Conservation (phyloP, 2,797 vertebrate genomes). For the Coregonus suidteri region DNA sequence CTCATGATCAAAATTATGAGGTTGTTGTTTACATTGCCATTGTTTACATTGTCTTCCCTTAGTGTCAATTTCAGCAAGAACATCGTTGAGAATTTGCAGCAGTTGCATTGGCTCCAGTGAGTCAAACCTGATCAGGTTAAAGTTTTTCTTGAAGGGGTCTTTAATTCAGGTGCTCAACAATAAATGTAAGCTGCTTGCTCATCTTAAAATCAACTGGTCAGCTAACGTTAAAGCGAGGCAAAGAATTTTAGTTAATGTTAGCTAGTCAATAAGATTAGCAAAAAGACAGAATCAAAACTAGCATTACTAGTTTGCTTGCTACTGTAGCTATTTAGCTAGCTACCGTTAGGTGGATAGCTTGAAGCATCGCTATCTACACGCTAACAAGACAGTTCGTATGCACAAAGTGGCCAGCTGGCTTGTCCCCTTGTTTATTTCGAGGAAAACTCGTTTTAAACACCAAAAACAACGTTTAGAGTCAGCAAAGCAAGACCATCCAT, state of each 20-base stretch:
- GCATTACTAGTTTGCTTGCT: conserved; percentile 26
- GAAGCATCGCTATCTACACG: background rate
- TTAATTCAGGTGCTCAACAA: conserved; percentile 92
- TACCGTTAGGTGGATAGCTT: background rate
- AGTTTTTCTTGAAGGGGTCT: conserved; percentile 93
- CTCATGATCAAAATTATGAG: too few relatives aligned
- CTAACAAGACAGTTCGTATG: background rate
- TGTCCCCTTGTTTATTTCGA: background rate
- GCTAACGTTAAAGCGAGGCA: background rate
- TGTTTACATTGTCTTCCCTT: conserved; percentile 89
- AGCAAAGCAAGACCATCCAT: background rate
- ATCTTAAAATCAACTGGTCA: conserved; percentile 65
- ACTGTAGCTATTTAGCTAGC: conserved; percentile 6
- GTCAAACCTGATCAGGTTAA: conserved; percentile 96
- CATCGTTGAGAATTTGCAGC: conserved; percentile 91
- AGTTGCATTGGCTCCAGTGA: conserved; percentile 90
- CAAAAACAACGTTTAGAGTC: background rate
- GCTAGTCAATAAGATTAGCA: background rate
- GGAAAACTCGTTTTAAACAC: background rate
- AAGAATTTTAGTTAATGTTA: background rate
- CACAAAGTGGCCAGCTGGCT: too few relatives aligned
- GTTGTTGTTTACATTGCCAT: background rate
- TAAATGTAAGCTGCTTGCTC: conserved; percentile 93
- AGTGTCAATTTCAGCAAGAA: conserved; percentile 91
- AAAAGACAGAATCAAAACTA: background rate